phyloP scores from a whole-genome alignment of 2,888 invertebrate species.

The Coecobrya sp. region DNA sequence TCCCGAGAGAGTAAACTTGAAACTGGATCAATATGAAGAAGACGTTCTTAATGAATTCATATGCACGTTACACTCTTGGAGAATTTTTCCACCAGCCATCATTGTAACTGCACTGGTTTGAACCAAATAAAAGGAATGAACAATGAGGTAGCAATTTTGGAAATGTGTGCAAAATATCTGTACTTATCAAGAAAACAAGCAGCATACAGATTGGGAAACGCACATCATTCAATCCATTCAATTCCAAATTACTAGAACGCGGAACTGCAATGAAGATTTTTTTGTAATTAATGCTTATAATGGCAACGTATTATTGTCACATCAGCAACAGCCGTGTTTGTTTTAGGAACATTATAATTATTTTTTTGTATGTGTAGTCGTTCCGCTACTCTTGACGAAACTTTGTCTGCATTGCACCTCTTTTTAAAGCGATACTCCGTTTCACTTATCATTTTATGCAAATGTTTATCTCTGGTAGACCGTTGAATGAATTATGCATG shows the following conservation, averaged over 20 bases:
- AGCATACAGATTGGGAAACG: not conserved
- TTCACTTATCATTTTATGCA: not conserved
- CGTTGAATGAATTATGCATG: not conserved
- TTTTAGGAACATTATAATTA: not conserved
- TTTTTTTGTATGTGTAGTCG: not conserved
- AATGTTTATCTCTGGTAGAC: not conserved
- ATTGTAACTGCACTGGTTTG: not conserved
- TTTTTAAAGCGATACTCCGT: not conserved
- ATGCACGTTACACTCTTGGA: slow-evolving; percentile 15
- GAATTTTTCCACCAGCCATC: not conserved
- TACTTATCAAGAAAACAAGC: not conserved
- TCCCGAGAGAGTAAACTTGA: slow-evolving; percentile 24
- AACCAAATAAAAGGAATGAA: not conserved
- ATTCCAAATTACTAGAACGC: slow-evolving; percentile 11
- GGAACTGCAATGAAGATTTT: not conserved
- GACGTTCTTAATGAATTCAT: slow-evolving; percentile 14
- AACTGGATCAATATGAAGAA: slow-evolving; percentile 28
- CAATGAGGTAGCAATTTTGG: not conserved
- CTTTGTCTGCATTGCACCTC: slow-evolving; percentile 27
- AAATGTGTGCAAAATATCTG: not conserved
- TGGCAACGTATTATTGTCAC: not conserved
- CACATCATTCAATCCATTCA: not conserved
- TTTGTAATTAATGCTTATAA: slow-evolving; percentile 8
- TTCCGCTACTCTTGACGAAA: not conserved
- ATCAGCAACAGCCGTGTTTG: not conserved